Base-by-base conservation (phyloP, 2,888 invertebrate species). In the Ophion costatus region DNA sequence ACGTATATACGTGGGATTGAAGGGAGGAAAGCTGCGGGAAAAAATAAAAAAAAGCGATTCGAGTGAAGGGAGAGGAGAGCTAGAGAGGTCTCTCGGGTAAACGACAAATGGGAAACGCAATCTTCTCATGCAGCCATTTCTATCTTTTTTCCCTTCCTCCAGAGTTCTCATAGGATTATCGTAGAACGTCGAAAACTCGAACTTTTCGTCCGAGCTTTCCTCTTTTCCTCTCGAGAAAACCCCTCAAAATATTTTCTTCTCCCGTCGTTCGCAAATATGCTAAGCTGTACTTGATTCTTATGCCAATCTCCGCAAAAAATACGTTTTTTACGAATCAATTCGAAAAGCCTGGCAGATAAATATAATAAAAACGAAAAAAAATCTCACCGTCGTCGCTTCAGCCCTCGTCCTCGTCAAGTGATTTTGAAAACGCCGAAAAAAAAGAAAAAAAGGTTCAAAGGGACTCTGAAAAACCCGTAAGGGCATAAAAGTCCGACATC, bases 101-200 rank as follows among this genome's bases (percentile, higher is more conserved):
- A 77, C 77, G 83, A 80, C 80, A 71, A 84, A 84, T 75, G 77
- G 77, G 67, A 74, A 84, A 80, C 76, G 83, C 80, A 80, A 83
- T 80, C 83, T 83, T 76, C 45, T 59, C 80, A n/a, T 76, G 59
- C 64, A 71, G 57, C 45, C 76, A 64, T 67, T 83, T 63, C 42
- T 56, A 63, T 67, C 9, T 29, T 22, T 29, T 33, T 17, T 2
- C 73, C 45, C 74, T 24, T 38, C 7, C 69, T 56, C 64, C 59
- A 51, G 38, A 66, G 33, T 78, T 69, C 74, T 81, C 77, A 81
- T 70, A 57, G 69, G 84, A 84, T 84, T 81, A 84, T 81, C 67
- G 64, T 70, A 59, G 24, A 81, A 81, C 80, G 63, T 22, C 64
- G 45, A 29, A 29, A 51, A 57, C 51, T 22, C 61, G 64, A 83